Conservation (phyloP, 2,888 invertebrate genomes). For the Chrysolina oricalcia region DNA sequence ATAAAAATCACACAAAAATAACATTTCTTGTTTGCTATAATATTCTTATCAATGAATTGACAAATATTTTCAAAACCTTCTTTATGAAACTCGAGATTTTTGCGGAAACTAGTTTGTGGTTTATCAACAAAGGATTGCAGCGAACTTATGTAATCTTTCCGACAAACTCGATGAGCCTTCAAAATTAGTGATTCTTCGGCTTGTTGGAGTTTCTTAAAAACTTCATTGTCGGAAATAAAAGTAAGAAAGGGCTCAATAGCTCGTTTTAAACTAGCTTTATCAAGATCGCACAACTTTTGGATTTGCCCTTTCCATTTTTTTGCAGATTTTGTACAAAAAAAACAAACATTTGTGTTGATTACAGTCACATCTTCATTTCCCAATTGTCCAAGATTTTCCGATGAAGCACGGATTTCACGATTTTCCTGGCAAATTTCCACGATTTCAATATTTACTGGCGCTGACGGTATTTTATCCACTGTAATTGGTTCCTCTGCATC, state of each 20-base stretch:
- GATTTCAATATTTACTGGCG: background rate
- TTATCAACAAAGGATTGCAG: background rate
- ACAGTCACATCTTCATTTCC: background rate
- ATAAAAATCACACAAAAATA: background rate
- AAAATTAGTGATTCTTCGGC: background rate
- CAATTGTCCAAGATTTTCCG: background rate
- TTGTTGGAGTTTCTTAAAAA: background rate
- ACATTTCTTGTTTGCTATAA: background rate
- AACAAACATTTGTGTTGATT: background rate
- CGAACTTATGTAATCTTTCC: background rate
- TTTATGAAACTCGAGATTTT: background rate
- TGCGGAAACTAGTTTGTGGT: background rate
- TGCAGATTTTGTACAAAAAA: background rate
- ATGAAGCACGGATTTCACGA: background rate
- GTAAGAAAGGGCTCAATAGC: background rate
- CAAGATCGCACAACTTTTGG: background rate
- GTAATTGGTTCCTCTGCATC: background rate
- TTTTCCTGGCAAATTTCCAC: background rate
- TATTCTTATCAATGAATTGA: background rate
- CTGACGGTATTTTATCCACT: background rate
- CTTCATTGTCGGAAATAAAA: background rate
- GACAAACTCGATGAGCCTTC: background rate
- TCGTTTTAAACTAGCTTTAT: background rate
- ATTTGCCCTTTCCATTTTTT: background rate
- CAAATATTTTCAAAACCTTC: background rate